Conservation (phyloP, 1,140 invertebrate genomes). For the Drosophila sproati region DNA sequence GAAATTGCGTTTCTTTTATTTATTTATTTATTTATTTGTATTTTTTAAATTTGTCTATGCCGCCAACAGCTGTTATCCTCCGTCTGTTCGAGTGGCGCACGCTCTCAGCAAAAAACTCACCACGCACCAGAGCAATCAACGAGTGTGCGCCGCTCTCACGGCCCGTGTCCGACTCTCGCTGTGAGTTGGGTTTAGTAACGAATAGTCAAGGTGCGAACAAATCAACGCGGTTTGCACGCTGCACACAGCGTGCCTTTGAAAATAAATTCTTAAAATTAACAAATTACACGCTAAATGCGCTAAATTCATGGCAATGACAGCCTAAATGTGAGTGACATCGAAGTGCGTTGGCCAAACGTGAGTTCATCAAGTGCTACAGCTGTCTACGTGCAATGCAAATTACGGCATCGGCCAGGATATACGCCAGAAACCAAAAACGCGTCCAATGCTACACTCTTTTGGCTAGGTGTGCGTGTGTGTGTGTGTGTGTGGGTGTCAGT, state of each 20-base stretch:
- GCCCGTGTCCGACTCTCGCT: constrained; percentile 53
- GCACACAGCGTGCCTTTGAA: constrained; percentile 69
- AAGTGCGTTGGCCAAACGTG: constrained; percentile 3
- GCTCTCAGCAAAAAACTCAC: constrained; percentile 53
- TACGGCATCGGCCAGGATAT: constrained; percentile 74
- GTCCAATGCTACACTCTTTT: constrained; percentile 68
- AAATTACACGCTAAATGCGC: constrained; percentile 45
- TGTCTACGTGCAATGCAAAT: constrained; percentile 59
- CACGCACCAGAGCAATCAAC: constrained; percentile 53
- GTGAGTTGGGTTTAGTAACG: constrained; percentile 73
- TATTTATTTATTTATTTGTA: not conserved
- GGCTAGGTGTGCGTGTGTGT: constrained; percentile 51
- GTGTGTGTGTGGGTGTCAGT: constrained; percentile 31
- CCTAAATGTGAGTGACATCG: not conserved
- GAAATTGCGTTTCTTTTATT: constrained; percentile 16
- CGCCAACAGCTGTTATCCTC: constrained; percentile 53
- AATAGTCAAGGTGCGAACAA: constrained; percentile 80
- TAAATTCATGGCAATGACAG: constrained; percentile 22
- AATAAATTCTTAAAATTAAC: constrained; percentile 71
- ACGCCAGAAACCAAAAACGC: constrained; percentile 63
- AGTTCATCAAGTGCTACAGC: constrained; percentile 3
- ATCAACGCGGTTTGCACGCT: constrained; percentile 80
- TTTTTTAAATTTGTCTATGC: constrained; percentile 34
- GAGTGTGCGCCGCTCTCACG: constrained; percentile 47
- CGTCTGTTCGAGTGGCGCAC: constrained; percentile 43